Percentiles rank a stretch among this genome's conserved stretches.
phyloP scores from a whole-genome alignment of 1,140 invertebrate species.

The Forficula auricularia region DNA sequence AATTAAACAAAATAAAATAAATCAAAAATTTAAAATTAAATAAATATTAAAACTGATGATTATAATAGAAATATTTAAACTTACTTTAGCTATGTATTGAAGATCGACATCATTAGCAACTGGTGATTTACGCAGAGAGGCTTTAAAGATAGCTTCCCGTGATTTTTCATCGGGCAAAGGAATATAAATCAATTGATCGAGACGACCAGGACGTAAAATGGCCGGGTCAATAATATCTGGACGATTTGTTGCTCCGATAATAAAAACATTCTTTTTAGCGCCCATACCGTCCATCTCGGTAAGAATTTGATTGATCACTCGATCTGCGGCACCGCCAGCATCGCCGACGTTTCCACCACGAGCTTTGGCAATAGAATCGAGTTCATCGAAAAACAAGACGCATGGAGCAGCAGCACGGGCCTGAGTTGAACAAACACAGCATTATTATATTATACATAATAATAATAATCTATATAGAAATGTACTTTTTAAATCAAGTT shows the following conservation, averaged over 20 bases:
- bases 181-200: constrained; percentile 99
- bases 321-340: constrained; percentile 94
- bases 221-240: constrained; percentile 98
- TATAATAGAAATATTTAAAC: not conserved
- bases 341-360: constrained; percentile 93
- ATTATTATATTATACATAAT: constrained; percentile 5
- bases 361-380: constrained; percentile 98
- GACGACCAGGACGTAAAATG: constrained; percentile 89
- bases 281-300: constrained; percentile 99
- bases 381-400: constrained; percentile 98
- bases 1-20: constrained; percentile 4
- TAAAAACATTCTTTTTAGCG: constrained; percentile 99
- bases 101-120: constrained; percentile 46
- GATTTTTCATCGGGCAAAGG: constrained; percentile 97
- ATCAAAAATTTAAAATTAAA: constrained; percentile 4
- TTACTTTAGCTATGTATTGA: not conserved
- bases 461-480: constrained; percentile 6
- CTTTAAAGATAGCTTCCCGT: constrained; percentile 83
- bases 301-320: constrained; percentile 98
- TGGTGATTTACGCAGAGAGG: constrained; percentile 93
- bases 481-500: not conserved
- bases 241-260: constrained; percentile 92
- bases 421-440: constrained; percentile 32
- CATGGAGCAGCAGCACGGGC: constrained; percentile 97
- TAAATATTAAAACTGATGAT: not conserved